Evolutionary conservation across 2,113 vertebrate genomes (phyloP).

Genomic region (Percina caprodes): DNA sequence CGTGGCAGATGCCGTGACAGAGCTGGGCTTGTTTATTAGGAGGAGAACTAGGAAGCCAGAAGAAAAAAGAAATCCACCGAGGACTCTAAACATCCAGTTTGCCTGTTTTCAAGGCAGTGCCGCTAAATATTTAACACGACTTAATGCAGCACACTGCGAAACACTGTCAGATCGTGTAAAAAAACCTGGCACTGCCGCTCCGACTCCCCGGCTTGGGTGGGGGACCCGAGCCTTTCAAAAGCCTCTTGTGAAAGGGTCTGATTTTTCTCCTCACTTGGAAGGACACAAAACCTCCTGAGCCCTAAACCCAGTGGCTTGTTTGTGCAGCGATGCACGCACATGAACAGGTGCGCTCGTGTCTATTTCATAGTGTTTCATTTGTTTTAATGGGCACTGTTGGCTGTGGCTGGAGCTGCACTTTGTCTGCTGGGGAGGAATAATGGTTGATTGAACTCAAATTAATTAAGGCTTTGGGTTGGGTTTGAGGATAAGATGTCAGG

Average conservation of each 20-base stretch:
- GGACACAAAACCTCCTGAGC: slow-evolving; percentile 25
- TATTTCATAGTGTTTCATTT: background rate
- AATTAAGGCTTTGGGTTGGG: background rate
- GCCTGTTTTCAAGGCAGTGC: slow-evolving; percentile 30
- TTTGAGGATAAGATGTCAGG: background rate
- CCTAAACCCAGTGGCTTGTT: background rate
- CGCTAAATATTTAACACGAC: slow-evolving; percentile 60
- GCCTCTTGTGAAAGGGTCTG: background rate
- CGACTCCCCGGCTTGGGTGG: background rate
- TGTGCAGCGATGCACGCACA: background rate
- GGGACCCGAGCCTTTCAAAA: background rate
- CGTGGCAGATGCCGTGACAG: slow-evolving; percentile 18
- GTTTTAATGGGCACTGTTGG: background rate
- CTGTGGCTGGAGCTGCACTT: background rate
- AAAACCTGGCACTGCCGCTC: slow-evolving; percentile 10
- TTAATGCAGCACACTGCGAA: slow-evolving; percentile 54
- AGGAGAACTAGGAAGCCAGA: slow-evolving; percentile 32
- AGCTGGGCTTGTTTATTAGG: slow-evolving; percentile 22
- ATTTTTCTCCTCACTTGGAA: background rate
- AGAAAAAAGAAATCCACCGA: slow-evolving; percentile 23
- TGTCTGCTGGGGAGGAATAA: background rate
- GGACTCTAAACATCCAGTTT: slow-evolving; percentile 51
- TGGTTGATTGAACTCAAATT: background rate
- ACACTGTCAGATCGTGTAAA: slow-evolving; percentile 30
- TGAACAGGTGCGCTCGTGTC: background rate